A percentile compares a stretch with the other conserved stretches of the same genome.
These are phyloP conservation scores for Megalopta genalis DNA, from an alignment of 1,140 invertebrate species.

Conservation along the genomic window DNA sequence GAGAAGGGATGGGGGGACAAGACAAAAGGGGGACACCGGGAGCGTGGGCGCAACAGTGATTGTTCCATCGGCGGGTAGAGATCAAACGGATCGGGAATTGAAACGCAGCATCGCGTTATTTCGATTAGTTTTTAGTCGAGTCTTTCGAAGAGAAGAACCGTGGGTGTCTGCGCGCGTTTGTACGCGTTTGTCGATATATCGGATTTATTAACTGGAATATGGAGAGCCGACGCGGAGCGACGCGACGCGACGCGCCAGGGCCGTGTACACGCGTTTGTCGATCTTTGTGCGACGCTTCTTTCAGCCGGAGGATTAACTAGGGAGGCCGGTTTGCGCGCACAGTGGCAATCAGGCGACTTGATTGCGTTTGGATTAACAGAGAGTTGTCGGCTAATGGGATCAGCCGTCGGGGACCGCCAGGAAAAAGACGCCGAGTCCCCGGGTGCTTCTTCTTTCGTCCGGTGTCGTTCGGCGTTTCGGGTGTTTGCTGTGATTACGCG, in stretches of 20 bases:
- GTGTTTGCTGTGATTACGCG: too few relatives aligned
- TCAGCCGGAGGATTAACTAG: not conserved
- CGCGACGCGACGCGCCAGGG: too few relatives aligned
- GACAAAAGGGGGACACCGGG: not conserved
- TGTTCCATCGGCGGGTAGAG: conserved; percentile 20
- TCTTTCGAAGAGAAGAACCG: not conserved
- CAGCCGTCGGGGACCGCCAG: too few relatives aligned
- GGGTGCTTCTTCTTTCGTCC: too few relatives aligned
- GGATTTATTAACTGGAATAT: not conserved
- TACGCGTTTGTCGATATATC: not conserved
- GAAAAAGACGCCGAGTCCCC: too few relatives aligned
- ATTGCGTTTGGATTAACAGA: too few relatives aligned
- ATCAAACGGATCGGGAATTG: conserved; percentile 37
- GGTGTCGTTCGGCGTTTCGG: too few relatives aligned
- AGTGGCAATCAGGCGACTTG: too few relatives aligned
- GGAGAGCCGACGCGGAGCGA: not conserved
- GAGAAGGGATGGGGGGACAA: too few relatives aligned
- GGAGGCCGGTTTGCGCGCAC: not conserved
- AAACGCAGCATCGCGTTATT: conserved; percentile 36
- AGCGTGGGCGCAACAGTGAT: not conserved
- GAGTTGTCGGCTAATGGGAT: too few relatives aligned
- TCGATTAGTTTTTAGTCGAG: conserved; percentile 32
- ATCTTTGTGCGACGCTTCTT: not conserved
- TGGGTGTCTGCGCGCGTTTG: not conserved
- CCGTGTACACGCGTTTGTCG: not conserved